Evolutionary conservation across 2,888 invertebrate species (phyloP), one percentile per base, ranked within the genome.

Genomic region (Drosophila silvestris): DNA sequence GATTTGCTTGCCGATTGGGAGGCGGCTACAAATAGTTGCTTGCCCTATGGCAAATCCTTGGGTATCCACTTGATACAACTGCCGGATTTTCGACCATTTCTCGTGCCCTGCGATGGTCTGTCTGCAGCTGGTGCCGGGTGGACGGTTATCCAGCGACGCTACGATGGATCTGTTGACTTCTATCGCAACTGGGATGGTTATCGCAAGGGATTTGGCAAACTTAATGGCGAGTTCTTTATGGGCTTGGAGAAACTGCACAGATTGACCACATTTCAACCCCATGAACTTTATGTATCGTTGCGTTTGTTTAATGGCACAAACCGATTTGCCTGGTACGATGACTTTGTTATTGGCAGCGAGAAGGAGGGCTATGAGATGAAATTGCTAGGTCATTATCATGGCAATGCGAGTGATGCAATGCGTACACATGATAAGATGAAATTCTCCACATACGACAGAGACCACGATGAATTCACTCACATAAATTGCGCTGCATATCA

Each of bases 211-310:
- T 96, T 96, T 84, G 96, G 96, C 3, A 95, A 96, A 84, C 92
- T 96, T 3, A 95, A 95, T 1, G 95, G 95, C 0, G 96, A 96
- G 89, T 96, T 96, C 89, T 96, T 96, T 95, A 93, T 96, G 19
- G 96, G 96, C 1, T 89, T 96, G 77, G 96, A 96, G 74, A 95
- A 96, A 77, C 93, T 96, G 2, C 94, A 96, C 90, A 94, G 93
- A 5, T 44, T 92, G 41, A 92, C 92, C n/a, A 76, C 78, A 3
- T 75, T 70, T 5, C 89, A 93, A 80, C 92, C 95, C 1, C 94
- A 95, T 57, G 95, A 96, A 86, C 91, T 96, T 61, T 92, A 95
- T 57, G 94, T 96, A 14, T 95, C 96, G 77, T 85, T 96, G 85
- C 95, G 95, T 74, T 95, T 96, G 64, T 95, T 95, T 70, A 93